Conservation (phyloP, 2,888 invertebrate genomes). For the Tetropium fuscum region DNA sequence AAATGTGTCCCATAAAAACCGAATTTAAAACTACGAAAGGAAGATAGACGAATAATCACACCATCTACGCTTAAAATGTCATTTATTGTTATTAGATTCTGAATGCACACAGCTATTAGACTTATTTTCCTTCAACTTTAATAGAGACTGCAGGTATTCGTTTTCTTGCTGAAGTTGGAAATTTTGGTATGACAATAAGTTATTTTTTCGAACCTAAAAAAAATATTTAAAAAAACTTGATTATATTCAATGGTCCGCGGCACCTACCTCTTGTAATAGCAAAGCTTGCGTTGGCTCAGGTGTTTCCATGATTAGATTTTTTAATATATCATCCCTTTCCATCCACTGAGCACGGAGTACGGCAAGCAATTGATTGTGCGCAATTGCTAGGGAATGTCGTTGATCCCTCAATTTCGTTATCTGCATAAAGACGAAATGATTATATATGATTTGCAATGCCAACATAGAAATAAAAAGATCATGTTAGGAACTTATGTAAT, state of each 20-base stretch:
- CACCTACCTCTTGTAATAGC: conserved; percentile 51
- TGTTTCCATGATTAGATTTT: conserved; percentile 47
- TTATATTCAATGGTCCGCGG: not conserved
- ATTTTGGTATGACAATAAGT: conserved; percentile 50
- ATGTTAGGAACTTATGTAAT: too few species aligned
- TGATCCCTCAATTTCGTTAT: conserved; percentile 54
- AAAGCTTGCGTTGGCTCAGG: conserved; percentile 51
- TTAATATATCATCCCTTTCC: conserved; percentile 55
- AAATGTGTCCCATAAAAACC: too few species aligned
- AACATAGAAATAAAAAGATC: too few species aligned
- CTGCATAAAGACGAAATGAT: conserved; percentile 34
- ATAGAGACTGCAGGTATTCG: conserved; percentile 44
- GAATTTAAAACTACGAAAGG: too few species aligned
- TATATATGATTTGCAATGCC: not conserved
- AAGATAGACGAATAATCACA: too few species aligned
- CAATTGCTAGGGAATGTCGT: conserved; percentile 55
- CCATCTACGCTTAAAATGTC: too few species aligned
- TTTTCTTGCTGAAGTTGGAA: conserved; percentile 52
- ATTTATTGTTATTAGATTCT: conserved; percentile 4
- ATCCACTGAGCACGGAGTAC: conserved; percentile 57
- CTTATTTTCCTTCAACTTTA: conserved; percentile 20
- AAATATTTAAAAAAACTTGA: not conserved
- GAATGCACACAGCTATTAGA: conserved; percentile 3
- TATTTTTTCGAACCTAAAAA: conserved; percentile 52
- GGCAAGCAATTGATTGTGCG: conserved; percentile 57